Evolutionary conservation across 2,797 vertebrate genomes (phyloP), one percentile per base, ranked within the genome.

Genomic region (Platyrinchus mystaceus): DNA sequence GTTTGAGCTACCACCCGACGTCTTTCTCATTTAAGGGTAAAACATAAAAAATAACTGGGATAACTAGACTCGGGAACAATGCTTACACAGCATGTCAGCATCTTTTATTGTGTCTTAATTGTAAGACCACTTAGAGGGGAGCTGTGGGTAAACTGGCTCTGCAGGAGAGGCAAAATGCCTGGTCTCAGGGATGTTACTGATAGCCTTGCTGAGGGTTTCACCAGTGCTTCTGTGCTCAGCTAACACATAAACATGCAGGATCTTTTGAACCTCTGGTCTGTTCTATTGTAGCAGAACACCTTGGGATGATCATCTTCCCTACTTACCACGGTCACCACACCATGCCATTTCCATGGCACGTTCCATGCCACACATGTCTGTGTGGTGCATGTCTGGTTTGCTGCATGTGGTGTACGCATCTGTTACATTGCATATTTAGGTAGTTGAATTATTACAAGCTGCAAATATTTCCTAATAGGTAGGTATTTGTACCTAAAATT

Each of bases 1-100:
- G 98, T 98, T 98, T 98, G 98, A 98, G 97, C 97, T 96, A 98
- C 90, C 96, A 96, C 97, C 96, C 95, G 92, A 94, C 93, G 95
- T 97, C 97, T 97, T 96, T 97, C 96, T 97, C 95, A 97, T 97
- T 96, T 95, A 94, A 93, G 93, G 93, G 91, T 93, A 97, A 97
- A 98, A 96, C 97, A 91, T 93, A 95, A 97, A 98, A 90, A 98
- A 97, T 94, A 97, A 98, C 97, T 97, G 97, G 92, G 96, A 94
- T 97, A 97, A 86, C 92, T 74, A 43, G 74, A 96, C 81, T 93
- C 66, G 84, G 90, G 94, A 97, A 97, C 96, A 97, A 97, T 97
- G 97, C 97, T 98, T 96, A 96, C 79, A 68, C 93, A 96, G 95
- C 95, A 89, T 94, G 96, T 94, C 93, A 97, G 90, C 96, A 96